Evolutionary conservation across 2,888 invertebrate species (phyloP).

Genomic region (Rotaria socialis): DNA sequence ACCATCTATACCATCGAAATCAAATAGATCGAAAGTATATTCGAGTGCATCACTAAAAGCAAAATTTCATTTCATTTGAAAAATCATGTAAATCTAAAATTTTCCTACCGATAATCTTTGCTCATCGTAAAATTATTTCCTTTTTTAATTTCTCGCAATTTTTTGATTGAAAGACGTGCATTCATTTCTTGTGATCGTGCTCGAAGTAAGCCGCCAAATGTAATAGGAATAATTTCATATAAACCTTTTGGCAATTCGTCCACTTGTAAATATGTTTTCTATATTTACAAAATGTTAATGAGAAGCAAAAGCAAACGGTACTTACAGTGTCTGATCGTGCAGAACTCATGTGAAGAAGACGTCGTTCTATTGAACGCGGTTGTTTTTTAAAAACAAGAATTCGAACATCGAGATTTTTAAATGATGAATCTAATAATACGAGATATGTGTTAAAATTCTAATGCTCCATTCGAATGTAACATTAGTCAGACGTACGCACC

Average conservation of each 20-base stretch:
- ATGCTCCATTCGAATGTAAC: too few relatives aligned
- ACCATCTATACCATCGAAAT: not conserved
- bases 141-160: not conserved
- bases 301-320: not conserved
- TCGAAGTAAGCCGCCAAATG: not conserved
- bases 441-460: too few relatives aligned
- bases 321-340: not conserved
- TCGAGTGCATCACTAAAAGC: not conserved
- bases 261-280: not conserved
- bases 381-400: not conserved
- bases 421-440: not conserved
- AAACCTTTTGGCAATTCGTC: not conserved
- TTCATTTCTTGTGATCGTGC: not conserved
- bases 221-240: constrained; percentile 16
- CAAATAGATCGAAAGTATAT: not conserved
- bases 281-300: not conserved
- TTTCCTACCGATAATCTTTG: not conserved
- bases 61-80: not conserved
- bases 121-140: not conserved
- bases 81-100: too few relatives aligned
- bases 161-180: not conserved
- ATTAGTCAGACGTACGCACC: not conserved
- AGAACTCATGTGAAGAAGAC: not conserved
- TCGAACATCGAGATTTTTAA: constrained; percentile 10
- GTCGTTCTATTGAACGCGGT: not conserved